These are phyloP conservation scores for Carassius auratus DNA, from an alignment of 2,113 vertebrate species.

Conservation along the genomic window DNA sequence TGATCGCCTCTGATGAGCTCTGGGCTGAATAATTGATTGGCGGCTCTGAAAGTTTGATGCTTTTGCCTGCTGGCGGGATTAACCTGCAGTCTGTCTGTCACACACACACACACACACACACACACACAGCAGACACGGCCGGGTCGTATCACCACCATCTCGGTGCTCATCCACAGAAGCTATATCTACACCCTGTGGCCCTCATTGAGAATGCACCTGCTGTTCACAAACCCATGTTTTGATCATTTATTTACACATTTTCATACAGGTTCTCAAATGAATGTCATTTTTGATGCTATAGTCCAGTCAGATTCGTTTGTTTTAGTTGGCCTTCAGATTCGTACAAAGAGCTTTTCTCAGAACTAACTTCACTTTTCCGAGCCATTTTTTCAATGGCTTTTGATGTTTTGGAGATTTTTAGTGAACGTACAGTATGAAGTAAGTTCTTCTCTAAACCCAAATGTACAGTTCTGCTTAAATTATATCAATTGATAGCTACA, in stretches of 20 bases:
- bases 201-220: conserved; percentile 42
- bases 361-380: no score
- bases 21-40: conserved; percentile 77
- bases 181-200: conserved; percentile 40
- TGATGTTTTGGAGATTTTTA: no score
- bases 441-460: no score
- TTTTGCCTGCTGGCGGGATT: conserved; percentile 73
- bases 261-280: background rate
- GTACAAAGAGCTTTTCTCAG: no score
- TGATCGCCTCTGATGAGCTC: conserved; percentile 73
- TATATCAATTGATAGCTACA: no score
- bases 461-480: no score
- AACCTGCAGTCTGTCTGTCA: conserved; percentile 68
- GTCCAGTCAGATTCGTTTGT: background rate
- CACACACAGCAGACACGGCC: background rate
- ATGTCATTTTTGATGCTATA: background rate
- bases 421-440: no score
- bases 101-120: background rate
- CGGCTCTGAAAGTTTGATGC: conserved; percentile 78
- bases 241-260: conserved; percentile 34
- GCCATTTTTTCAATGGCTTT: no score
- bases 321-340: no score
- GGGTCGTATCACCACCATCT: background rate
- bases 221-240: conserved; percentile 1
- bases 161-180: conserved; percentile 24